Conservation (phyloP, 2,797 vertebrate species). For the Tapirus indicus region DNA sequence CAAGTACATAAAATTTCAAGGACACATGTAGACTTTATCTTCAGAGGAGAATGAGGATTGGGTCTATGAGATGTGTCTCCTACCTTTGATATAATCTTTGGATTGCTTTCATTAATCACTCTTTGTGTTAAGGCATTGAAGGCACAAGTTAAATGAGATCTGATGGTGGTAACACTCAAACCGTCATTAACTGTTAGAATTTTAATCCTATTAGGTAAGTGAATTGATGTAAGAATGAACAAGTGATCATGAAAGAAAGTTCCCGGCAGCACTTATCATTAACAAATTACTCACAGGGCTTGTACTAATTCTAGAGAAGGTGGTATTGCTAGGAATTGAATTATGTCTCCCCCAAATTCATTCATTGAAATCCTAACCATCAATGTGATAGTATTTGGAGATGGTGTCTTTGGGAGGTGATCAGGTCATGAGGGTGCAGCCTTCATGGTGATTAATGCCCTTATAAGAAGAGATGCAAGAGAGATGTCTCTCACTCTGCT, state of each 20-base stretch:
- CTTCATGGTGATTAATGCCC: neutral
- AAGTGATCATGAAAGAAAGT: constrained; percentile 13
- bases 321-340: neutral
- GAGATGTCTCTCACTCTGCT: neutral
- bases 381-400: neutral
- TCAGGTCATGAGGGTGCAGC: neutral
- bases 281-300: neutral
- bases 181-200: constrained; percentile 23
- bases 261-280: constrained; percentile 40
- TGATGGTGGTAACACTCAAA: neutral
- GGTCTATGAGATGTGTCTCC: neutral
- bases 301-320: neutral
- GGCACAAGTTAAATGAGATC: neutral
- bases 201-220: constrained; percentile 66
- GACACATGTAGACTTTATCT: neutral
- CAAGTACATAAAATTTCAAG: neutral
- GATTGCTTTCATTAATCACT: neutral
- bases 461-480: neutral
- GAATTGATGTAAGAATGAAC: constrained; percentile 25
- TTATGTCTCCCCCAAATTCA: neutral
- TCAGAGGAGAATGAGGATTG: neutral
- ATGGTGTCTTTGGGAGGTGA: neutral
- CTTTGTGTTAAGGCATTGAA: neutral
- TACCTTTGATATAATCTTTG: neutral
- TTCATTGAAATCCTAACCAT: neutral